phyloP scores from a whole-genome alignment of 2,888 invertebrate genomes.

The Salticus scenicus region DNA sequence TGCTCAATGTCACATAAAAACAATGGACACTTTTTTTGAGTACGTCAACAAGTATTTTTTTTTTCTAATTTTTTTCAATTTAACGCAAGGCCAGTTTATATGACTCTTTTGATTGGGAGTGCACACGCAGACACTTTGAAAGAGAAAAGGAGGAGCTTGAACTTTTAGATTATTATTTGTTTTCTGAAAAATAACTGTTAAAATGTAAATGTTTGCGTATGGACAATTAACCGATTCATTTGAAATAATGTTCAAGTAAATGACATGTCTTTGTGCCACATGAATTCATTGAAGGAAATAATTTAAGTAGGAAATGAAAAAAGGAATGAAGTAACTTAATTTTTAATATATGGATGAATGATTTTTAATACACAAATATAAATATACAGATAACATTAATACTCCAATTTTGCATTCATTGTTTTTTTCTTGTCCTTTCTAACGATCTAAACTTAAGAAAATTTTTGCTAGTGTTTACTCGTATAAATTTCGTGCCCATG shows the following conservation, averaged over 20 bases:
- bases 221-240: background rate
- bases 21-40: slow-evolving; percentile 27
- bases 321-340: background rate
- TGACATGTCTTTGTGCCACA: background rate
- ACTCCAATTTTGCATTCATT: no score
- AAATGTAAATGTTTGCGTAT: background rate
- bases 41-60: slow-evolving; percentile 32
- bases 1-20: slow-evolving; percentile 56
- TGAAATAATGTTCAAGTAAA: background rate
- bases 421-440: no score
- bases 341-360: background rate
- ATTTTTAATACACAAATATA: no score
- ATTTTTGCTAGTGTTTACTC: no score
- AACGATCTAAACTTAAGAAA: no score
- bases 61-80: no score
- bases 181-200: background rate
- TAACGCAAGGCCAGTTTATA: slow-evolving; percentile 38
- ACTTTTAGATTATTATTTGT: background rate
- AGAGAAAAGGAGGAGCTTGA: background rate
- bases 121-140: background rate
- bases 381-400: no score
- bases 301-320: background rate
- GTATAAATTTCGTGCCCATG: no score
- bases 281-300: background rate
- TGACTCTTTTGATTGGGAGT: background rate